phyloP scores from a whole-genome alignment of 2,888 invertebrate genomes.

The Muscina levida region DNA sequence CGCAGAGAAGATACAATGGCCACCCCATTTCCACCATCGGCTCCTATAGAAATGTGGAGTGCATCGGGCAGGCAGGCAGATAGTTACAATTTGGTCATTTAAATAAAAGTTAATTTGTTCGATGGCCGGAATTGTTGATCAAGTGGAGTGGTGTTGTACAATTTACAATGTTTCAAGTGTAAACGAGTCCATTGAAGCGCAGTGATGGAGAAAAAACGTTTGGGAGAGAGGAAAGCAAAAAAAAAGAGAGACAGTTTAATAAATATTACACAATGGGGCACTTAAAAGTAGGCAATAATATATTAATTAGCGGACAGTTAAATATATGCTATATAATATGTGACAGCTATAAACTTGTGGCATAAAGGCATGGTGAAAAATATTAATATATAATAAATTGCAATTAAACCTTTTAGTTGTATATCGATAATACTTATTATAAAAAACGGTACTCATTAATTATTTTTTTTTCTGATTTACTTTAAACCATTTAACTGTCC shows the following conservation, averaged over 20 bases:
- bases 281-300: background rate
- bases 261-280: too few relatives aligned
- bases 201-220: too few relatives aligned
- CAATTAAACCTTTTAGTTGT: too few relatives aligned
- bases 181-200: background rate
- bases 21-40: constrained; percentile 97
- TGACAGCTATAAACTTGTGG: too few relatives aligned
- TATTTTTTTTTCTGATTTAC: too few relatives aligned
- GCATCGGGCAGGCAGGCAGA: background rate
- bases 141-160: constrained; percentile 21
- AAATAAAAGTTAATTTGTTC: constrained; percentile 65
- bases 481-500: too few relatives aligned
- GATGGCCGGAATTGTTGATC: constrained; percentile 57
- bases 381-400: too few relatives aligned
- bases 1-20: constrained; percentile 96
- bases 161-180: constrained; percentile 11
- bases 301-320: background rate
- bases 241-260: background rate
- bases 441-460: too few relatives aligned
- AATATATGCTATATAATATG: too few relatives aligned
- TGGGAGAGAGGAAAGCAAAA: background rate
- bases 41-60: constrained; percentile 83
- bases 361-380: too few relatives aligned
- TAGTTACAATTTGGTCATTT: constrained; percentile 33
- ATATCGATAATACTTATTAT: too few relatives aligned